Conservation (phyloP, 2,797 vertebrate species). For the Macropus fuliginosus region DNA sequence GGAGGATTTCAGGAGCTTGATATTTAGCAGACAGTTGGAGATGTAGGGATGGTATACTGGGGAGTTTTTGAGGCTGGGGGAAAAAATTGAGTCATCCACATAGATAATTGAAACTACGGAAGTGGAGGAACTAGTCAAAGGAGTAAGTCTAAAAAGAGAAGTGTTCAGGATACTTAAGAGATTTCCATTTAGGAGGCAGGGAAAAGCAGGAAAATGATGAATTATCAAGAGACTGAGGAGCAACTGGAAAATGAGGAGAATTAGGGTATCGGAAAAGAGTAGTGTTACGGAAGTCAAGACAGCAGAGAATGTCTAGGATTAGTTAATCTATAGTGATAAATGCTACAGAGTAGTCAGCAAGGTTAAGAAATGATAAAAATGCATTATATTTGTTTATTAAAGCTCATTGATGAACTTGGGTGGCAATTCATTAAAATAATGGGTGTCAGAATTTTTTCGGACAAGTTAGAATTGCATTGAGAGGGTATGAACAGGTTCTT, state of each 20-base stretch:
- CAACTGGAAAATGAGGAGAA: background rate
- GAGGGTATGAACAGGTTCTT: too few species aligned
- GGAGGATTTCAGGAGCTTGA: background rate
- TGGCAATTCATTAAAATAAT: background rate
- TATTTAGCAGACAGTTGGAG: background rate
- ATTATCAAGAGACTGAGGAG: background rate
- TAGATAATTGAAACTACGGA: background rate
- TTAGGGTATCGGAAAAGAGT: background rate
- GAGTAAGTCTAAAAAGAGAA: background rate
- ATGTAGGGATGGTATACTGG: background rate
- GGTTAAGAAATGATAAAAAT: background rate
- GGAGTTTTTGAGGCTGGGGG: background rate
- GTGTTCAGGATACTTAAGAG: background rate
- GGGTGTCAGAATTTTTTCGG: background rate
- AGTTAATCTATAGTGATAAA: background rate
- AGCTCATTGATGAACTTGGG: background rate
- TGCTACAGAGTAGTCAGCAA: background rate
- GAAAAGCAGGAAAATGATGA: background rate
- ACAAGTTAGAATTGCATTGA: background rate
- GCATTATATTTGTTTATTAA: background rate
- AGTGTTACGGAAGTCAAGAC: background rate
- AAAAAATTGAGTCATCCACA: background rate
- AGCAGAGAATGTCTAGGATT: background rate
- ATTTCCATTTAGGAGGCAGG: background rate
- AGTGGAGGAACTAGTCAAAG: background rate